Conservation (phyloP, 2,797 vertebrate genomes). For the Gadopsis marmoratus region DNA sequence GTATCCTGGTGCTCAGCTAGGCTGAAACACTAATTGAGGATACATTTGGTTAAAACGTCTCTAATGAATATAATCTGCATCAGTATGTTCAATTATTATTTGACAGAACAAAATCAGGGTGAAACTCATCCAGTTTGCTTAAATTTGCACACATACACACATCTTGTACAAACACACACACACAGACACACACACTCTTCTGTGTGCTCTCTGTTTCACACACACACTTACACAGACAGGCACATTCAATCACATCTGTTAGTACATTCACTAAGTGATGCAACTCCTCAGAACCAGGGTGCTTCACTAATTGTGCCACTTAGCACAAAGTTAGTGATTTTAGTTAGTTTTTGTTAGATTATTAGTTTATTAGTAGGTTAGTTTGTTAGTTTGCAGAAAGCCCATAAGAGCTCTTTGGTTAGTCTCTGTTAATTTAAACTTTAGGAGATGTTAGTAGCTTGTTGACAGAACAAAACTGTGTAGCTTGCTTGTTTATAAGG, state of each 20-base stretch:
- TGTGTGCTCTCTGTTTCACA: neutral
- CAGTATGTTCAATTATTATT: neutral
- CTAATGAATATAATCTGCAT: neutral
- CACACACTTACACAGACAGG: conserved; percentile 19
- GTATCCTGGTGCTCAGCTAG: neutral
- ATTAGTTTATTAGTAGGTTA: conserved; percentile 83
- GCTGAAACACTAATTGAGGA: neutral
- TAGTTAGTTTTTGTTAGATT: conserved; percentile 70
- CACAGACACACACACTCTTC: conserved; percentile 4
- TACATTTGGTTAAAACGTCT: neutral
- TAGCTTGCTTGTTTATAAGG: conserved; percentile 1
- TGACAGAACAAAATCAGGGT: neutral
- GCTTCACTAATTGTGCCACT: conserved; percentile 36
- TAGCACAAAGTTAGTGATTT: conserved; percentile 54
- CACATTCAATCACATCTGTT: conserved; percentile 30
- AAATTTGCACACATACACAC: neutral
- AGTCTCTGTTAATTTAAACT: conserved; percentile 59
- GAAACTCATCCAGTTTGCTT: neutral
- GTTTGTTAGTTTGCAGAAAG: conserved; percentile 77
- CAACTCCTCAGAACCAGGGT: conserved; percentile 21
- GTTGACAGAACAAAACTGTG: conserved; percentile 7
- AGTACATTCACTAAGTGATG: conserved; percentile 45
- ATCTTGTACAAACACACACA: neutral
- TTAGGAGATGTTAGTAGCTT: conserved; percentile 57
- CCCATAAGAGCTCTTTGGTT: conserved; percentile 59